phyloP scores from a whole-genome alignment of 2,888 invertebrate species.

The Cordylochernes scorpioides region DNA sequence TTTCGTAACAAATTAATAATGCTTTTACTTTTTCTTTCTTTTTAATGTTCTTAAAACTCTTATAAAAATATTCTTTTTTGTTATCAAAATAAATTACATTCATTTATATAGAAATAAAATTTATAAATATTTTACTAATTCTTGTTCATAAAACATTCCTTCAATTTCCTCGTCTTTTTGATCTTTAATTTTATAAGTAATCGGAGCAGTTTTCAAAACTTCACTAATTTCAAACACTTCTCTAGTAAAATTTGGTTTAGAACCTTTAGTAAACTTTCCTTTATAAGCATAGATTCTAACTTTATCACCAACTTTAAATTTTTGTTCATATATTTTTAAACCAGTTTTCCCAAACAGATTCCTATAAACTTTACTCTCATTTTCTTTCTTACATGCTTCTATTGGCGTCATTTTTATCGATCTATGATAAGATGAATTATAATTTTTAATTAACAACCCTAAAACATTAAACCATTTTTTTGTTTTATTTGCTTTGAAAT shows the following conservation, averaged over 20 bases:
- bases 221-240: constrained; percentile 8
- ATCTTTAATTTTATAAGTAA: no score
- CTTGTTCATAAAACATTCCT: no score
- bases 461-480: constrained; percentile 8
- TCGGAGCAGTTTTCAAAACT: no score
- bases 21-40: no score
- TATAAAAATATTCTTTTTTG: no score
- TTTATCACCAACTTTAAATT: constrained; percentile 4
- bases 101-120: no score
- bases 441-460: constrained; percentile 4
- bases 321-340: neutral
- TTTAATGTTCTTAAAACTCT: no score
- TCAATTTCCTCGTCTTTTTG: no score
- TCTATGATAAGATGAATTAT: constrained; percentile 5
- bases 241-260: constrained; percentile 4
- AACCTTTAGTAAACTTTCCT: constrained; percentile 4
- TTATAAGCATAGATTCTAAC: constrained; percentile 4
- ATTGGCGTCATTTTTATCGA: constrained; percentile 4
- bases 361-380: constrained; percentile 1
- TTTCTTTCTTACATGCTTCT: constrained; percentile 2
- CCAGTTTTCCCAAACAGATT: constrained; percentile 3
- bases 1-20: no score
- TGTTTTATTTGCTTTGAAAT: no score
- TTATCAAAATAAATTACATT: no score
- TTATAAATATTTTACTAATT: no score